These are phyloP conservation scores for Drosophila arizonae DNA, from an alignment of 1,140 invertebrate species.

Conservation along the genomic window DNA sequence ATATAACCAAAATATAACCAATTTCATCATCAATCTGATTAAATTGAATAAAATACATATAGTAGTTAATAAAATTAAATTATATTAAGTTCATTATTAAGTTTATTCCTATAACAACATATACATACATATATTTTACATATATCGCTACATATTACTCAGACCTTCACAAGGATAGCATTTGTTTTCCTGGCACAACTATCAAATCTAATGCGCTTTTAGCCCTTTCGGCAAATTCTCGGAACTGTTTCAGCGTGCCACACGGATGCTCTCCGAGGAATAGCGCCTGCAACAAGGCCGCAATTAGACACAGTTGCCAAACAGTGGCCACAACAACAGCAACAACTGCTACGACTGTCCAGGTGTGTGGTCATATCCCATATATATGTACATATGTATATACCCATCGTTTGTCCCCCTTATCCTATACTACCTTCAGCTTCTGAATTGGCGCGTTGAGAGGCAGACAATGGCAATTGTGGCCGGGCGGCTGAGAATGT, in stretches of 20 bases:
- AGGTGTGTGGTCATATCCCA: slow-evolving; percentile 5
- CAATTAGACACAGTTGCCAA: slow-evolving; percentile 76
- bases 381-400: too few species aligned
- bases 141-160: not conserved
- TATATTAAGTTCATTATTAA: too few species aligned
- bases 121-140: too few species aligned
- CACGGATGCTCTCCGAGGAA: slow-evolving; percentile 19
- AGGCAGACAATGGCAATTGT: slow-evolving; percentile 77
- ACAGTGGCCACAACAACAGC: slow-evolving; percentile 57
- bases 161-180: not conserved
- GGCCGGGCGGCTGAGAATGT: slow-evolving; percentile 75
- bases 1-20: too few species aligned
- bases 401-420: not conserved
- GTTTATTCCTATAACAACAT: too few species aligned
- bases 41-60: too few species aligned
- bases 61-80: too few species aligned
- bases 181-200: not conserved
- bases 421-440: not conserved
- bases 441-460: slow-evolving; percentile 31
- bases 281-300: slow-evolving; percentile 37
- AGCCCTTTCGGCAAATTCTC: slow-evolving; percentile 22
- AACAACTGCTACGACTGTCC: slow-evolving; percentile 3
- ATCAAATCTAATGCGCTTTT: slow-evolving; percentile 2
- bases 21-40: too few species aligned
- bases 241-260: not conserved